A percentile compares a stretch with the other conserved stretches of the same genome.
Conservation (phyloP, 2,888 invertebrate species). For the Leucozona laternaria region DNA sequence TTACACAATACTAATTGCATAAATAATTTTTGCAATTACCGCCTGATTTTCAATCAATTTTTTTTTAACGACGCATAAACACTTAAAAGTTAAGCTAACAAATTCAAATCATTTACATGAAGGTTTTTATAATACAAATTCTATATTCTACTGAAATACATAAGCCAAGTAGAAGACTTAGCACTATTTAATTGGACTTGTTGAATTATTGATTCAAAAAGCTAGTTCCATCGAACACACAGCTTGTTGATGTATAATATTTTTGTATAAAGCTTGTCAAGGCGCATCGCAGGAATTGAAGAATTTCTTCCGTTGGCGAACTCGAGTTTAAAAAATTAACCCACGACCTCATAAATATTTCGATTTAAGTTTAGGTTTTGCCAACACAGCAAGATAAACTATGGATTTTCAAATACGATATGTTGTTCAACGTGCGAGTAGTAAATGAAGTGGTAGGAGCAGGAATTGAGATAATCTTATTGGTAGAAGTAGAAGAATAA, state of each 20-base stretch:
- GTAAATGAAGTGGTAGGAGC: constrained; percentile 74
- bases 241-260: constrained; percentile 37
- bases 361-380: constrained; percentile 50
- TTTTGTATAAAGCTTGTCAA: constrained; percentile 12
- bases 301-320: constrained; percentile 50
- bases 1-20: too few relatives aligned
- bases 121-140: too few relatives aligned
- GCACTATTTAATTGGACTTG: too few relatives aligned
- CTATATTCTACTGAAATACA: too few relatives aligned
- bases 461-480: constrained; percentile 78
- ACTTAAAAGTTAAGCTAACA: too few relatives aligned
- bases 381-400: constrained; percentile 53
- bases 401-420: constrained; percentile 33
- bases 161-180: too few relatives aligned
- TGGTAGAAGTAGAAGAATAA: constrained; percentile 78
- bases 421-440: constrained; percentile 66
- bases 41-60: too few relatives aligned
- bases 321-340: constrained; percentile 53
- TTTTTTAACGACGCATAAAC: too few relatives aligned
- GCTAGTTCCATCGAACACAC: constrained; percentile 68
- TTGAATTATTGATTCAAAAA: too few relatives aligned
- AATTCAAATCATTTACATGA: too few relatives aligned
- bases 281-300: constrained; percentile 57
- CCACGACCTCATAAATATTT: constrained; percentile 59
- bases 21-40: too few relatives aligned